These are phyloP conservation scores for Caenorhabditis angaria DNA, from an alignment of 2,888 invertebrate genomes.

Conservation along the genomic window DNA sequence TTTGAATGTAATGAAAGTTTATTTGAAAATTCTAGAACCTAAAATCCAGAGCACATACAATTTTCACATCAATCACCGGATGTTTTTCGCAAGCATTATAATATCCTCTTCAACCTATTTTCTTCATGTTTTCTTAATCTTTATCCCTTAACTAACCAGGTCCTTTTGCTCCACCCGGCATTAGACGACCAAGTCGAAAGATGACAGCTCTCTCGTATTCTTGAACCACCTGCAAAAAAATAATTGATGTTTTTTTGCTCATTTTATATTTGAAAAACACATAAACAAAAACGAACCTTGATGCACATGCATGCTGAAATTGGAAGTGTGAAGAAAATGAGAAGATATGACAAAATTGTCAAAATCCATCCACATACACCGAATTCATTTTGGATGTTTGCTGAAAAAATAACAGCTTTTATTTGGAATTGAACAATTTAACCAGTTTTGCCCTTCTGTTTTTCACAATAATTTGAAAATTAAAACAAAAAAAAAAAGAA, in stretches of 20 bases:
- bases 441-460: background rate
- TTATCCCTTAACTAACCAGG: slow-evolving; percentile 56
- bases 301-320: slow-evolving; percentile 71
- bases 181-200: slow-evolving; percentile 84
- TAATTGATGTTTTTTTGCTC: slow-evolving; percentile 26
- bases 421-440: no score
- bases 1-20: background rate
- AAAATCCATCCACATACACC: slow-evolving; percentile 72
- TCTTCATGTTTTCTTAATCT: background rate
- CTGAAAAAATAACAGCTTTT: slow-evolving; percentile 54
- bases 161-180: slow-evolving; percentile 81
- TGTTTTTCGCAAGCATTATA: background rate
- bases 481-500: background rate
- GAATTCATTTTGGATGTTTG: slow-evolving; percentile 72
- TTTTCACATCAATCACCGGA: no score
- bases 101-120: background rate
- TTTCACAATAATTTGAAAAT: background rate
- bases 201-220: slow-evolving; percentile 83
- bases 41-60: no score
- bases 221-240: slow-evolving; percentile 66
- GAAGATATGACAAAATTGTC: slow-evolving; percentile 69
- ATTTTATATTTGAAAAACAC: no score
- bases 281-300: slow-evolving; percentile 65
- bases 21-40: no score
- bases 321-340: slow-evolving; percentile 70